phyloP scores from a whole-genome alignment of 1,140 invertebrate genomes.

The Holcopasites calliopsidis region DNA sequence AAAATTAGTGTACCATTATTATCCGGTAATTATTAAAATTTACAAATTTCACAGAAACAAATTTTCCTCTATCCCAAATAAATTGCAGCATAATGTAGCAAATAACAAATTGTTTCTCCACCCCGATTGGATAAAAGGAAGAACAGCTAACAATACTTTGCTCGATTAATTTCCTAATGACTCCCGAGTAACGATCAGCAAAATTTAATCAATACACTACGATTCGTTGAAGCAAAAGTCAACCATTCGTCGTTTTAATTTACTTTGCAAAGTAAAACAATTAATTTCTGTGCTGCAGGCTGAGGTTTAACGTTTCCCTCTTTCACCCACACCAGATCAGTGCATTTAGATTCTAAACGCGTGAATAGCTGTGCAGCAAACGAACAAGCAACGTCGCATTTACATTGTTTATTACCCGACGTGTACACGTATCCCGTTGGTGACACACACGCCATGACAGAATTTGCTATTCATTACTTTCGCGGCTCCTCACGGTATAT shows the following conservation, averaged over 20 bases:
- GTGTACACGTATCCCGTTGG: conserved; percentile 17
- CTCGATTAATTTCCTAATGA: conserved; percentile 1
- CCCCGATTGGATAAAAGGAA: no score
- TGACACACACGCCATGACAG: conserved; percentile 27
- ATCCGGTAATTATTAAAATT: no score
- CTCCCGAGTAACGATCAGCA: no score
- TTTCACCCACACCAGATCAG: neutral
- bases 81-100: no score
- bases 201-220: neutral
- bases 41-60: neutral
- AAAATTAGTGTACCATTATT: no score
- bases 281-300: neutral
- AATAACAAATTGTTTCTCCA: no score
- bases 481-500: conserved; percentile 26
- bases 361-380: neutral
- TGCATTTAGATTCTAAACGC: neutral
- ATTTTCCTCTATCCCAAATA: no score
- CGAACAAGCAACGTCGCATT: conserved; percentile 36
- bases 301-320: neutral
- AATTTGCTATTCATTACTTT: conserved; percentile 42
- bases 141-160: no score
- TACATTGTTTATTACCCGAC: conserved; percentile 40
- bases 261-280: conserved; percentile 16
- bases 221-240: neutral
- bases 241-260: neutral